These are phyloP conservation scores for Molossus alvarezi DNA, from an alignment of 2,797 vertebrate species.

Conservation along the genomic window DNA sequence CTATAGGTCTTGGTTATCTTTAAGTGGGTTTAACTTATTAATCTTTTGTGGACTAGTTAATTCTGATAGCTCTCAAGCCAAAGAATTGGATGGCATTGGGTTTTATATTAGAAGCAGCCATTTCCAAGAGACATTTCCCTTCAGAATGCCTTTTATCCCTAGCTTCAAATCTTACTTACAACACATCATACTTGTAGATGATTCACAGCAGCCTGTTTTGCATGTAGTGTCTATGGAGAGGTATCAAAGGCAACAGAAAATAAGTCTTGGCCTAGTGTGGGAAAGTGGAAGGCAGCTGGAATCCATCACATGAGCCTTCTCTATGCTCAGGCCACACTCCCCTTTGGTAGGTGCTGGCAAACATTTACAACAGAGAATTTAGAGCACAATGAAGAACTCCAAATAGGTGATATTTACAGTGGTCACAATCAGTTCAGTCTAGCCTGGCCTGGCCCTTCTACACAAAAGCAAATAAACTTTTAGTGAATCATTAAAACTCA, in stretches of 20 bases:
- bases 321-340: not conserved
- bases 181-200: not conserved
- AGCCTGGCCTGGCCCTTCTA: constrained; percentile 22
- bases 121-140: not conserved
- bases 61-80: not conserved
- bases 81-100: not conserved
- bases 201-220: constrained; percentile 24
- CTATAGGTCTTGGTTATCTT: constrained; percentile 14
- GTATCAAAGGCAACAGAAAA: not conserved
- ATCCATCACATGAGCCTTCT: not conserved
- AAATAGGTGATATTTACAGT: not conserved
- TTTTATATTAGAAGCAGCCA: constrained; percentile 18
- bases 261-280: constrained; percentile 5
- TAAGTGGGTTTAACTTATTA: constrained; percentile 10
- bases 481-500: not conserved
- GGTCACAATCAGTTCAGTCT: not conserved
- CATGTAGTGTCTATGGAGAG: not conserved
- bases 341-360: not conserved
- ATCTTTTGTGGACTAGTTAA: not conserved
- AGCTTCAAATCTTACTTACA: constrained; percentile 42
- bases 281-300: not conserved
- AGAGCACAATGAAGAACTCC: not conserved
- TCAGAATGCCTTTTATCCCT: constrained; percentile 28
- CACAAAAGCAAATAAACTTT: constrained; percentile 40
- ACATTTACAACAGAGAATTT: not conserved